These are phyloP conservation scores for Probaryconus sp. DNA, from an alignment of 1,140 invertebrate genomes.

Conservation along the genomic window DNA sequence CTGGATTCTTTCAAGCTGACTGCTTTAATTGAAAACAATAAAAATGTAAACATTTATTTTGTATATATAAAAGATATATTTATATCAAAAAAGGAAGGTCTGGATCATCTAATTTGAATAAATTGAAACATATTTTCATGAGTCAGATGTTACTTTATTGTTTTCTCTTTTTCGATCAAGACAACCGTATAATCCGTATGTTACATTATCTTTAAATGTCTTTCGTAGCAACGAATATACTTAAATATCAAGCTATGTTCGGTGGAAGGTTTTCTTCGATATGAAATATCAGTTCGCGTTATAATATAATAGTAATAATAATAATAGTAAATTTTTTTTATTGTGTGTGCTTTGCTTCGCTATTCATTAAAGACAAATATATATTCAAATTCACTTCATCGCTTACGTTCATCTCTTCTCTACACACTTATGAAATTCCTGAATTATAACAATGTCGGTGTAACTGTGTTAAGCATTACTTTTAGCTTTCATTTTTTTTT, in stretches of 20 bases:
- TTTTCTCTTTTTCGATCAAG: slow-evolving; percentile 66
- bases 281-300: slow-evolving; percentile 31
- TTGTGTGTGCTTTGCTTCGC: slow-evolving; percentile 6
- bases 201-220: slow-evolving; percentile 60
- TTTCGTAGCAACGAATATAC: slow-evolving; percentile 53
- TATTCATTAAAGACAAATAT: slow-evolving; percentile 37
- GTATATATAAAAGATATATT: background rate
- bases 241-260: slow-evolving; percentile 44
- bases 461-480: slow-evolving; percentile 24
- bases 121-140: slow-evolving; percentile 53
- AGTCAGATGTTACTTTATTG: slow-evolving; percentile 70
- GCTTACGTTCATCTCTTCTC: slow-evolving; percentile 32
- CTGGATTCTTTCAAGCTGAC: slow-evolving; percentile 33
- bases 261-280: slow-evolving; percentile 45
- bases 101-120: slow-evolving; percentile 58
- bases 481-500: no score
- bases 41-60: slow-evolving; percentile 11
- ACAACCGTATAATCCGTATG: slow-evolving; percentile 57
- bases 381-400: slow-evolving; percentile 43
- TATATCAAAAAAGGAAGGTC: slow-evolving; percentile 44
- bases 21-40: slow-evolving; percentile 33
- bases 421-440: slow-evolving; percentile 41
- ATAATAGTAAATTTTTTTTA: slow-evolving; percentile 32
- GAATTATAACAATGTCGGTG: slow-evolving; percentile 51
- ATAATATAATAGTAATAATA: no score